These are phyloP conservation scores for Rotaria magnacalcarata DNA, from an alignment of 2,888 invertebrate species.

Conservation along the genomic window DNA sequence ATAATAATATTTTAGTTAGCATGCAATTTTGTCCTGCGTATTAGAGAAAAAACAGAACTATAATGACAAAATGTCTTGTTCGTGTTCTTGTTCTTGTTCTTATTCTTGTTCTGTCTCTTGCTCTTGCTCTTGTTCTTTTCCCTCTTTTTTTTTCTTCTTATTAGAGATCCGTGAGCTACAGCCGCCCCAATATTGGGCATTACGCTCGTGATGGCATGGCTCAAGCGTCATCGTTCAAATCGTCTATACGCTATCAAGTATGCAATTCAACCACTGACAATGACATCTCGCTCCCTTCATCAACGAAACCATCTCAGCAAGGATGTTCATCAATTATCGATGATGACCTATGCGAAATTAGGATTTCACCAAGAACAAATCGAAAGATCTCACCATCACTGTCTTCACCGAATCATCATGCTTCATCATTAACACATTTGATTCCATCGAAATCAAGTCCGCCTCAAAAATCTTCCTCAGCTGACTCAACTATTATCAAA, in stretches of 20 bases:
- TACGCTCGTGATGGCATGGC: conserved; percentile 29
- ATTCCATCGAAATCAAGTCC: neutral
- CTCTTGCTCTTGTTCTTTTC: neutral
- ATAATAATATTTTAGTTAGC: neutral
- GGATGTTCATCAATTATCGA: neutral
- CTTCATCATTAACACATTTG: conserved; percentile 6
- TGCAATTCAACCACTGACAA: conserved; percentile 18
- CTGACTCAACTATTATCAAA: neutral
- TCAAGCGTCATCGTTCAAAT: conserved; percentile 22
- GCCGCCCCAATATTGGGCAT: conserved; percentile 7
- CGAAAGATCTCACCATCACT: neutral
- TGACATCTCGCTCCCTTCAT: neutral
- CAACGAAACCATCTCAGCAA: neutral
- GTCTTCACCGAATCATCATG: neutral
- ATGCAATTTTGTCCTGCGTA: neutral
- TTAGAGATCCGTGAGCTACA: neutral
- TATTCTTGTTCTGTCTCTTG: too few relatives aligned
- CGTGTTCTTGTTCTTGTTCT: neutral
- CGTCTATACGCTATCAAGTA: conserved; percentile 13
- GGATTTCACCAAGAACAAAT: neutral
- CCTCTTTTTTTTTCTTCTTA: neutral
- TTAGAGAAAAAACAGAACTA: neutral
- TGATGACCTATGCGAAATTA: neutral
- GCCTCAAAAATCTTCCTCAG: neutral
- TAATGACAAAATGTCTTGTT: neutral